phyloP scores from a whole-genome alignment of 2,888 invertebrate genomes.

The Parnassius smintheus region DNA sequence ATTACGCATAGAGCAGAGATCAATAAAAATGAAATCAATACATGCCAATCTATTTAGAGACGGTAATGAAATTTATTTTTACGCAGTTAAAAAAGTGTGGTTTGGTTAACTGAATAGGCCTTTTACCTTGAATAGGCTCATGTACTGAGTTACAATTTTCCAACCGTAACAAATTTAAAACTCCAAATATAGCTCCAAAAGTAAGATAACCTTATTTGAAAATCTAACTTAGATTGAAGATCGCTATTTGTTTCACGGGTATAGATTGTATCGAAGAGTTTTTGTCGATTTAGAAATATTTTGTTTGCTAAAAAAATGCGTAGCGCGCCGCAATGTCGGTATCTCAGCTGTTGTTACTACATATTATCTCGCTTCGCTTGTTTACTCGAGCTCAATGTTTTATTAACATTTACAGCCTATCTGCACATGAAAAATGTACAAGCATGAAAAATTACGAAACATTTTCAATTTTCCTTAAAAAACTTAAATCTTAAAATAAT shows the following conservation, averaged over 20 bases:
- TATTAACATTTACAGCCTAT: constrained; percentile 48
- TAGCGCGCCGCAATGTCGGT: constrained; percentile 28
- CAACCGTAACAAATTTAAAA: constrained; percentile 53
- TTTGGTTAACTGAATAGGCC: constrained; percentile 51
- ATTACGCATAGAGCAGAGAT: constrained; percentile 40
- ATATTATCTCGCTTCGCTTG: constrained; percentile 51
- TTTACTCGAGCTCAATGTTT: constrained; percentile 56
- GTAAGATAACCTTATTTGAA: constrained; percentile 54
- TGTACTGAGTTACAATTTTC: constrained; percentile 40
- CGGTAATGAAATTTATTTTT: constrained; percentile 49
- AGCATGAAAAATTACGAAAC: constrained; percentile 47
- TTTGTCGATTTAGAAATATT: constrained; percentile 28
- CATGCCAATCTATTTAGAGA: constrained; percentile 52
- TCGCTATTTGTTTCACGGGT: constrained; percentile 35
- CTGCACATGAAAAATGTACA: constrained; percentile 36
- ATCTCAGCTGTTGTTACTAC: constrained; percentile 37
- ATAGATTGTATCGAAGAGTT: constrained; percentile 7
- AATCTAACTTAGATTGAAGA: constrained; percentile 53
- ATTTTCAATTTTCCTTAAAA: constrained; percentile 23
- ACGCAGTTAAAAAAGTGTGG: constrained; percentile 38
- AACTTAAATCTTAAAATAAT: too few relatives aligned
- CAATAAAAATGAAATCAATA: constrained; percentile 42
- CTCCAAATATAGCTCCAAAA: constrained; percentile 43
- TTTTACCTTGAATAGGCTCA: constrained; percentile 51
- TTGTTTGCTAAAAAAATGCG: constrained; percentile 26